Evolutionary conservation across 2,113 vertebrate species (phyloP).

Genomic region (Pogonocichla stellata): DNA sequence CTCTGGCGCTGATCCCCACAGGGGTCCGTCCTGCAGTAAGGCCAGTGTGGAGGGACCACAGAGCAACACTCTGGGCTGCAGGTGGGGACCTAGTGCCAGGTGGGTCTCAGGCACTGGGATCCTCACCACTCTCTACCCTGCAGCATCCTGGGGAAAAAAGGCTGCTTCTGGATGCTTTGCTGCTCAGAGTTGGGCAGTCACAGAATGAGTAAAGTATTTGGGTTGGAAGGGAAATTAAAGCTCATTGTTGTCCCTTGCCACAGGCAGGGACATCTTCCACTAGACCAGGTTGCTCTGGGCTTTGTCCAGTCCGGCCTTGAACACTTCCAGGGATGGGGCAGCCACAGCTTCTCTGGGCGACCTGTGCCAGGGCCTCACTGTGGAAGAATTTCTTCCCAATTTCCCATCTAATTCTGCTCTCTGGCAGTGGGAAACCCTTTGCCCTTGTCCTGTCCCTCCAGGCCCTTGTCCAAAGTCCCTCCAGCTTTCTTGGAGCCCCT

Average conservation of each 20-base stretch:
- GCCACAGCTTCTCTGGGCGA: background rate
- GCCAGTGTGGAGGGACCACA: background rate
- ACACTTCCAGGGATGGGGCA: background rate
- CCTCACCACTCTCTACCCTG: accelerated
- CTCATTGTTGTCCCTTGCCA: background rate
- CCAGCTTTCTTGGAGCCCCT: background rate
- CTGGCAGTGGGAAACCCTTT: background rate
- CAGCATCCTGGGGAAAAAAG: background rate
- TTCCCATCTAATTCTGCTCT: background rate
- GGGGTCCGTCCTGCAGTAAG: background rate
- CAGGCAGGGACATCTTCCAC: background rate
- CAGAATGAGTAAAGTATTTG: background rate
- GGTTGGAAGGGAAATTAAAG: background rate
- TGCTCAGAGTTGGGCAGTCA: background rate
- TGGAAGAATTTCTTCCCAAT: background rate
- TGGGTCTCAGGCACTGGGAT: background rate
- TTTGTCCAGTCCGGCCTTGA: accelerated
- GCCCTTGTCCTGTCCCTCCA: background rate
- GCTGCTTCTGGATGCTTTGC: background rate
- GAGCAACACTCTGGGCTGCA: no score
- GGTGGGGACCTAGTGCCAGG: background rate
- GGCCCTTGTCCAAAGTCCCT: background rate
- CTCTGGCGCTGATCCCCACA: background rate
- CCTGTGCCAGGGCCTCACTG: background rate
- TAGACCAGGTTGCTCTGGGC: background rate